Percentiles rank a stretch among this genome's conserved stretches.
Conservation (phyloP, 2,888 invertebrate species). For the Archips xylosteana region DNA sequence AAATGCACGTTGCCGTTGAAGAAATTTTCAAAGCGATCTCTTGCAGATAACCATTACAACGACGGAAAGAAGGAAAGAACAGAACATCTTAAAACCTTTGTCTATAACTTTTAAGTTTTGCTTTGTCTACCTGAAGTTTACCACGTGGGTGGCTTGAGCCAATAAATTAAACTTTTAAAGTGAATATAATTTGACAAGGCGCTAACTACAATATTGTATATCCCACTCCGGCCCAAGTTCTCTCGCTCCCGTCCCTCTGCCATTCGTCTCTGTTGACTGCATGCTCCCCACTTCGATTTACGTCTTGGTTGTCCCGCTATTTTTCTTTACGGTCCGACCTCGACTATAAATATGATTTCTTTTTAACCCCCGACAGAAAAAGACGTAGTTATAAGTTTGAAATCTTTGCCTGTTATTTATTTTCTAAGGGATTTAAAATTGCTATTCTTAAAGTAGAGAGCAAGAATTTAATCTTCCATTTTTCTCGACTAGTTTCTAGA, state of each 20-base stretch:
- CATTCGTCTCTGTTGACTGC: slow-evolving; percentile 11
- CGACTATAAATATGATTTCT: slow-evolving; percentile 1
- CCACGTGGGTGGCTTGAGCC: too few relatives aligned
- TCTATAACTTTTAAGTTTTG: too few relatives aligned
- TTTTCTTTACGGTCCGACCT: slow-evolving; percentile 1
- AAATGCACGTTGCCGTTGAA: too few relatives aligned
- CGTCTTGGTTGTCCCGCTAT: neutral
- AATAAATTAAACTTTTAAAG: too few relatives aligned
- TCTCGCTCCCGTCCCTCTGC: neutral
- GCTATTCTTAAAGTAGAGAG: neutral
- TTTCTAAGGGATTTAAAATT: neutral
- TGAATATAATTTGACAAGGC: neutral
- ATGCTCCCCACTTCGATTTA: slow-evolving; percentile 4
- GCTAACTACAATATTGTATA: neutral
- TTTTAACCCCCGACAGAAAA: slow-evolving; percentile 2
- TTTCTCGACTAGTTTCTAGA: too few relatives aligned
- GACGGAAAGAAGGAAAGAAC: too few relatives aligned
- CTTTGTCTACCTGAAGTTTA: too few relatives aligned
- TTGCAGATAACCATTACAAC: too few relatives aligned
- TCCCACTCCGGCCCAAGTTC: neutral
- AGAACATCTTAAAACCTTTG: too few relatives aligned
- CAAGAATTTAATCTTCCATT: too few relatives aligned
- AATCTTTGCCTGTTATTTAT: neutral
- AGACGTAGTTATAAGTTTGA: neutral
- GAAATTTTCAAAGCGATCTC: too few relatives aligned